Percentiles rank a stretch among this genome's conserved stretches.
These are phyloP conservation scores for Acronicta alni DNA, from an alignment of 2,888 invertebrate genomes.

Conservation along the genomic window DNA sequence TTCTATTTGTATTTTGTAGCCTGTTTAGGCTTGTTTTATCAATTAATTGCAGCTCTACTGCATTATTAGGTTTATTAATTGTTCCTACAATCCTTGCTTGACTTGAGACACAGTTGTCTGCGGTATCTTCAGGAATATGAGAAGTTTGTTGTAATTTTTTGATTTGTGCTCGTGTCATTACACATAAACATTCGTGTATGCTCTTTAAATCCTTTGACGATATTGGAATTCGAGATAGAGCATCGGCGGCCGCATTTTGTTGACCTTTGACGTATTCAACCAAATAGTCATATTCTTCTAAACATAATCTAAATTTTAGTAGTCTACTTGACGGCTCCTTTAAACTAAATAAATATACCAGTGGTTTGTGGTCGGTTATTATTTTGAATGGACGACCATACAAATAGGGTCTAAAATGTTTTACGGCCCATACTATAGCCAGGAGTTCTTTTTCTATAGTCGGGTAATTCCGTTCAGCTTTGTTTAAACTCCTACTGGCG, in stretches of 20 bases:
- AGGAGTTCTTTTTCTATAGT: conserved; percentile 6
- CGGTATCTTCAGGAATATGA: neutral
- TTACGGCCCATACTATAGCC: conserved; percentile 3
- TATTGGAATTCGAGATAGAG: neutral
- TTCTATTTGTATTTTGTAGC: neutral
- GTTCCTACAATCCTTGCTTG: neutral
- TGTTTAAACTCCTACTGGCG: conserved; percentile 5
- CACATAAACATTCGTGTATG: neutral
- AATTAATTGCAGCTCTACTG: neutral
- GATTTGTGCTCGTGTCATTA: conserved; percentile 1
- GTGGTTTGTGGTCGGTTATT: neutral
- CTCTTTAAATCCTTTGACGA: neutral
- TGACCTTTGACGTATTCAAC: neutral
- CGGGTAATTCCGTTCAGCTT: conserved; percentile 4
- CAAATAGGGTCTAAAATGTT: conserved; percentile 1
- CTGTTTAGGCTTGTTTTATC: neutral
- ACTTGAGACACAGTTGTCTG: too few relatives aligned
- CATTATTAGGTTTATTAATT: neutral
- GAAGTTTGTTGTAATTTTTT: neutral
- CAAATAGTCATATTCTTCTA: neutral
- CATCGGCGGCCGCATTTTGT: conserved; percentile 2
- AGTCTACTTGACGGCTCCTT: conserved; percentile 2
- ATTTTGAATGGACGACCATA: neutral
- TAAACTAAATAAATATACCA: conserved; percentile 2
- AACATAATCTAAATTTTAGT: conserved; percentile 1